phyloP scores from a whole-genome alignment of 2,888 invertebrate genomes.

The Mechanitis mazaeus region DNA sequence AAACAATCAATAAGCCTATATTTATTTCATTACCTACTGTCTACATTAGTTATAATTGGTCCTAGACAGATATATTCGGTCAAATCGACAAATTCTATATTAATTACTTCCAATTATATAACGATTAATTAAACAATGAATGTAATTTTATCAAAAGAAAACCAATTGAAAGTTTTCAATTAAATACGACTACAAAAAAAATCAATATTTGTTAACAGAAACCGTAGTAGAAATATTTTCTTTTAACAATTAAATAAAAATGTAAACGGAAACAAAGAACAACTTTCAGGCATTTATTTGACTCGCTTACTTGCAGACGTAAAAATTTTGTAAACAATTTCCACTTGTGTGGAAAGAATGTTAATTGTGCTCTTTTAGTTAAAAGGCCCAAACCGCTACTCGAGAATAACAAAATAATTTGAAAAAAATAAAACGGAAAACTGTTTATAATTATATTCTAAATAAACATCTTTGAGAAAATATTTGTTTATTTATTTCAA shows the following conservation, averaged over 20 bases:
- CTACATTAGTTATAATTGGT: not conserved
- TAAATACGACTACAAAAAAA: no score
- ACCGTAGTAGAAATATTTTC: not conserved
- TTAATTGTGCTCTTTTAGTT: slow-evolving; percentile 32
- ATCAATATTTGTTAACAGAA: no score
- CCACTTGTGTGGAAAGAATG: slow-evolving; percentile 32
- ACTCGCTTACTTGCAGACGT: slow-evolving; percentile 42
- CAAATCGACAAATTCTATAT: no score
- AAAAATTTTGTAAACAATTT: slow-evolving; percentile 45
- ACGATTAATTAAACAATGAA: no score
- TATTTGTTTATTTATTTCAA: slow-evolving; percentile 37
- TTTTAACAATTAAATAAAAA: slow-evolving; percentile 21
- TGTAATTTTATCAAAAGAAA: no score
- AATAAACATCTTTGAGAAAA: slow-evolving; percentile 30
- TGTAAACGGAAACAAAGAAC: slow-evolving; percentile 13
- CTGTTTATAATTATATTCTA: slow-evolving; percentile 29
- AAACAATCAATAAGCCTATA: slow-evolving; percentile 74
- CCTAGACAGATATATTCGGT: not conserved
- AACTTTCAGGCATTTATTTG: slow-evolving; percentile 20
- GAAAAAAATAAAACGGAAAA: slow-evolving; percentile 26
- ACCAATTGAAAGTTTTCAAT: no score
- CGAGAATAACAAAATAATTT: slow-evolving; percentile 29
- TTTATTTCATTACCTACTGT: slow-evolving; percentile 65
- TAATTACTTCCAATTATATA: no score
- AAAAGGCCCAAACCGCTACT: slow-evolving; percentile 28